Base-by-base conservation (phyloP, 1,140 invertebrate species). In the Prorops nasuta region DNA sequence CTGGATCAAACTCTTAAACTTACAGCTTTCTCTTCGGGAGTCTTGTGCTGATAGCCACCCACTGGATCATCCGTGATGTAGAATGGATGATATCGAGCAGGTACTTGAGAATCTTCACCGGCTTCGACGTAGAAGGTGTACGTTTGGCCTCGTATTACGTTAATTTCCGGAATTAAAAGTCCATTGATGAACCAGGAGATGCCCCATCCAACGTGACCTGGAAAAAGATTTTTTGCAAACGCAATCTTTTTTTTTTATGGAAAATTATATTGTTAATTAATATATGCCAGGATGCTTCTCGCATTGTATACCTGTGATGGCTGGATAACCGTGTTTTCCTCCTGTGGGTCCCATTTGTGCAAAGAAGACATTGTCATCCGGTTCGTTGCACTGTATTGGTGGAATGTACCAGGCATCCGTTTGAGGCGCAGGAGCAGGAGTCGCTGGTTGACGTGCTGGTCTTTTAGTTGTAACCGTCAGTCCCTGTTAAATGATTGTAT, bases 181-280 rank as follows among this genome's bases (percentile, higher is more conserved):
- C 95, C 95, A 71, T 98, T 97, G 58, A 98, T 94, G 77, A 93
- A 95, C 93, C 93, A 97, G 0, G 91, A 87, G 56, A 96, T 89
- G 32, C 93, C 92, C 92, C 92, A 95, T 31, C 92, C 92, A 2
- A 94, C 89, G 68, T 94, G 89, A 56, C 92, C 92, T 92, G 20
- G 24, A 54, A 14, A 41, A 50, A 56, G 44, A n/a, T n/a, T n/a
- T n/a, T n/a, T n/a, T n/a, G n/a, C n/a, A n/a, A n/a, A n/a, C n/a
- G n/a, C n/a, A n/a, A n/a, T n/a, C n/a, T n/a, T n/a, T n/a, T n/a
- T n/a, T n/a, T n/a, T n/a, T n/a, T n/a, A n/a, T n/a, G n/a, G n/a
- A n/a, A n/a, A n/a, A n/a, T n/a, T n/a, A n/a, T n/a, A n/a, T n/a
- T n/a, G n/a, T n/a, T n/a, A n/a, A n/a, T n/a, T n/a, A n/a, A n/a